Conservation (phyloP, 2,888 invertebrate species). For the Parochlus steinenii region DNA sequence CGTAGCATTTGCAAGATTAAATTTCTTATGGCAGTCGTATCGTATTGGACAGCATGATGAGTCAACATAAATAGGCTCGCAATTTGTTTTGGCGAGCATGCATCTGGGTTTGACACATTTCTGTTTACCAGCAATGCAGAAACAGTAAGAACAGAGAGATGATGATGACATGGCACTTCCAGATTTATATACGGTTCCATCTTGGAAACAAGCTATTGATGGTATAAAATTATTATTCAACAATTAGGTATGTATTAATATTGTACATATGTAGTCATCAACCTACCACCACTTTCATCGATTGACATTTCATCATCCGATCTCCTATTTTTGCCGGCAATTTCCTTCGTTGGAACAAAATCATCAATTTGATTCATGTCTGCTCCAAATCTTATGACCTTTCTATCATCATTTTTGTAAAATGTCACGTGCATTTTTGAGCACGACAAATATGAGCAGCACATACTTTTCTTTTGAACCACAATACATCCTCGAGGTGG, state of each 20-base stretch:
- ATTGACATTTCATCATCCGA: too few species aligned
- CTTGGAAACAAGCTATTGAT: constrained; percentile 27
- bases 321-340: too few species aligned
- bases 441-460: constrained; percentile 67
- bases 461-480: constrained; percentile 46
- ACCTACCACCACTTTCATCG: too few species aligned
- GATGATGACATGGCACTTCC: constrained; percentile 57
- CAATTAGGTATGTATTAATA: too few species aligned
- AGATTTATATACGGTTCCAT: constrained; percentile 27
- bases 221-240: too few species aligned
- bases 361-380: too few species aligned
- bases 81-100: constrained; percentile 36
- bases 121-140: constrained; percentile 47
- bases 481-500: constrained; percentile 58
- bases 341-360: too few species aligned
- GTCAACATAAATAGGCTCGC: constrained; percentile 28
- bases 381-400: too few species aligned
- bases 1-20: constrained; percentile 23
- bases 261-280: too few species aligned
- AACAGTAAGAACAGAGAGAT: constrained; percentile 72
- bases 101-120: constrained; percentile 69
- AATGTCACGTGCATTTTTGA: constrained; percentile 32
- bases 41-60: constrained; percentile 59
- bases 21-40: constrained; percentile 45
- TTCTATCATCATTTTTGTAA: constrained; percentile 11